Evolutionary conservation across 2,113 vertebrate species (phyloP).

Genomic region (Callopanchax toddi): DNA sequence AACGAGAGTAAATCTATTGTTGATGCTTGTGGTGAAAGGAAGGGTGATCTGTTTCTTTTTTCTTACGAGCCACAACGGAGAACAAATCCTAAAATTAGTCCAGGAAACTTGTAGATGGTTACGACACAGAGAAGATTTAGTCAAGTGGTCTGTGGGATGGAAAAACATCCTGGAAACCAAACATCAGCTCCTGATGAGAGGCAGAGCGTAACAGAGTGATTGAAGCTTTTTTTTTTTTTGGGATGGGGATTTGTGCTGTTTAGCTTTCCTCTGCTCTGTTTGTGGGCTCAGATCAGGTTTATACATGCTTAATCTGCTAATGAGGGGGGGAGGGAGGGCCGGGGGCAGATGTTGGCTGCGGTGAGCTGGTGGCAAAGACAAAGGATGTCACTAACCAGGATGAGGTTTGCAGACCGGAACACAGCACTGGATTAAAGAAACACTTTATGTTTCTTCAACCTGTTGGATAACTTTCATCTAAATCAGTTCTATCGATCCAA

Average conservation of each 20-base stretch:
- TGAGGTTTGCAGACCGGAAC: conserved; percentile 2
- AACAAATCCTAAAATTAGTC: conserved; percentile 34
- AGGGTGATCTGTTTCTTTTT: conserved; percentile 21
- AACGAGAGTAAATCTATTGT: conserved; percentile 1
- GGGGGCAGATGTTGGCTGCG: conserved; percentile 23
- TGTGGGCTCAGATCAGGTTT: conserved; percentile 36
- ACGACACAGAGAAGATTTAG: background rate
- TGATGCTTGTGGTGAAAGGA: conserved; percentile 8
- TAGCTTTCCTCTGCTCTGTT: conserved; percentile 29
- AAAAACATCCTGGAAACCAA: background rate
- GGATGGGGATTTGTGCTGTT: conserved; percentile 1
- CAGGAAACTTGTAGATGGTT: background rate
- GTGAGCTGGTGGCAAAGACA: background rate
- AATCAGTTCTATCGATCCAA: too few relatives aligned
- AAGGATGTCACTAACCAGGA: conserved; percentile 20
- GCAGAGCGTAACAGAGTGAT: background rate
- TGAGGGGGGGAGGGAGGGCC: conserved; percentile 19
- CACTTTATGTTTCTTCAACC: too few relatives aligned
- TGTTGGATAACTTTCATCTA: too few relatives aligned
- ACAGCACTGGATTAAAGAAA: conserved; percentile 1
- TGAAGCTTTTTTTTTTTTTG: background rate
- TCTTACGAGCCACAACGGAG: background rate
- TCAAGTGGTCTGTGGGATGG: background rate
- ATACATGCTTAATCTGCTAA: conserved; percentile 41
- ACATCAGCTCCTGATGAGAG: conserved; percentile 12